phyloP scores from a whole-genome alignment of 2,113 vertebrate genomes.

The Lichenostomus cassidix region DNA sequence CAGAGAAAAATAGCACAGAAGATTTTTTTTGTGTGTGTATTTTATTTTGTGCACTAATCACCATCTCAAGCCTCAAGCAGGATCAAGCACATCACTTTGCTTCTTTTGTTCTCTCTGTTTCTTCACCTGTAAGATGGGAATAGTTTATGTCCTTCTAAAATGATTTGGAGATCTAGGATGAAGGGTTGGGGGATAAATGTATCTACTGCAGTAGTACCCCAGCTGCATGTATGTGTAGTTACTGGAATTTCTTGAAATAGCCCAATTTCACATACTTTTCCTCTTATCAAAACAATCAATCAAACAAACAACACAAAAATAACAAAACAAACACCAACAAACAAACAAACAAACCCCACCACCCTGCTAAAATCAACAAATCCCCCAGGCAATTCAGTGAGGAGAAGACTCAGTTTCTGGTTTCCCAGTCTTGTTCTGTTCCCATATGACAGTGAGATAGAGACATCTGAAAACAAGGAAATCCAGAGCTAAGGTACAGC shows the following conservation, averaged over 20 bases:
- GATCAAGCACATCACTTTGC: neutral
- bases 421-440: neutral
- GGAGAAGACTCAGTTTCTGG: neutral
- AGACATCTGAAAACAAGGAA: slow-evolving; percentile 16
- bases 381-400: neutral
- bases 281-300: neutral
- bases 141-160: neutral
- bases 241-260: neutral
- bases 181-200: neutral
- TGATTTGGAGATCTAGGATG: neutral
- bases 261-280: neutral
- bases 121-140: neutral
- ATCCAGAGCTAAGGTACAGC: neutral
- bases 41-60: neutral
- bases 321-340: neutral
- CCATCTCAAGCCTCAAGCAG: neutral
- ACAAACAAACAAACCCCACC: neutral
- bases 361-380: neutral
- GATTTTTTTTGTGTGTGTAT: neutral
- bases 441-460: neutral
- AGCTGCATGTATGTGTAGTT: neutral
- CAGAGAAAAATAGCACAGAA: neutral
- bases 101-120: neutral
- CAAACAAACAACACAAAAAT: neutral
- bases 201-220: neutral